phyloP scores from a whole-genome alignment of 1,140 invertebrate species.

The Neodiprion virginianus region DNA sequence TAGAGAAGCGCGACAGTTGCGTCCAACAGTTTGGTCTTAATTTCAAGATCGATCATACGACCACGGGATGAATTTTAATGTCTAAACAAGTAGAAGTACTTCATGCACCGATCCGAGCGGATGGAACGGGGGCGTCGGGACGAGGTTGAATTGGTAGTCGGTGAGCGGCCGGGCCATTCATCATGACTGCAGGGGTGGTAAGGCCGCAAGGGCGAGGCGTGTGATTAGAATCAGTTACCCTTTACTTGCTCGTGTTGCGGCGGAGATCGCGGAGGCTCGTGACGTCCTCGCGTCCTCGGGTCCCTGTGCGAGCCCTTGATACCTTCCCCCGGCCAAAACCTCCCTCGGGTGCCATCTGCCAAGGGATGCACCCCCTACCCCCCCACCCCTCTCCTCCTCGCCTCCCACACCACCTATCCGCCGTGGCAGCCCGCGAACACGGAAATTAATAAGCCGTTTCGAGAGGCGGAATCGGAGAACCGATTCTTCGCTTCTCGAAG shows the following conservation, averaged over 20 bases:
- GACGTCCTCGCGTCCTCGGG: constrained; percentile 22
- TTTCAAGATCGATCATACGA: no score
- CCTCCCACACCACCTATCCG: not conserved
- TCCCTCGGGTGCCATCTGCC: constrained; percentile 55
- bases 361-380: constrained; percentile 43
- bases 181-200: constrained; percentile 35
- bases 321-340: constrained; percentile 44
- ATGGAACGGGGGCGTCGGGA: no score
- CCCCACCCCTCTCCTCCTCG: constrained; percentile 9
- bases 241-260: constrained; percentile 41
- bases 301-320: constrained; percentile 49
- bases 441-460: constrained; percentile 44
- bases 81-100: no score
- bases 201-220: constrained; percentile 42
- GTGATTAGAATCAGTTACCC: constrained; percentile 57
- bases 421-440: not conserved
- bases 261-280: not conserved
- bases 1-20: no score
- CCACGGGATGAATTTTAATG: no score
- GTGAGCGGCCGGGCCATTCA: constrained; percentile 47
- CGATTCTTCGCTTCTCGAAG: no score
- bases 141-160: constrained; percentile 42
- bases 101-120: no score
- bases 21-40: no score
- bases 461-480: no score